A percentile compares a stretch with the other conserved stretches of the same genome.
Conservation (phyloP, 1,140 invertebrate genomes). For the Drosophila athabasca region DNA sequence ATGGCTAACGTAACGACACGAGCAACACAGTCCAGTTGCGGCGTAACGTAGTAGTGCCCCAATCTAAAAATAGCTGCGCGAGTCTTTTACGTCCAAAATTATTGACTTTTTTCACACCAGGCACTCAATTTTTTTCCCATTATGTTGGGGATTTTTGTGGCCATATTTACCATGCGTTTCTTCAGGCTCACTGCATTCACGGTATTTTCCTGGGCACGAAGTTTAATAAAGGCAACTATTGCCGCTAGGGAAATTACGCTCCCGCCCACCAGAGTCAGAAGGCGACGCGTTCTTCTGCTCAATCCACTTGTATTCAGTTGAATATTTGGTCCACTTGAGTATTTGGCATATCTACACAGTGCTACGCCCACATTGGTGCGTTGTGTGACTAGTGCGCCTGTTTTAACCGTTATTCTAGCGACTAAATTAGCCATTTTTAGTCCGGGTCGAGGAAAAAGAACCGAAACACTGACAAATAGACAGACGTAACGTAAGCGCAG, state of each 20-base stretch:
- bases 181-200: conserved; percentile 59
- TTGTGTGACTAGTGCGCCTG: conserved; percentile 37
- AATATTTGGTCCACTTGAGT: conserved; percentile 17
- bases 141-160: conserved; percentile 6
- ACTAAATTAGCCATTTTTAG: conserved; percentile 58
- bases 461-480: conserved; percentile 63
- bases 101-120: conserved; percentile 69
- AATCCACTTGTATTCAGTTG: conserved; percentile 11
- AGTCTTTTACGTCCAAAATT: conserved; percentile 65
- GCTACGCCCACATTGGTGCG: conserved; percentile 21
- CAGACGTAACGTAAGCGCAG: conserved; percentile 25
- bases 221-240: conserved; percentile 53
- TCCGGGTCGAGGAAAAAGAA: conserved; percentile 39
- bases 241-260: conserved; percentile 54
- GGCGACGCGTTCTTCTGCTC: conserved; percentile 23
- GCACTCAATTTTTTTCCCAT: conserved; percentile 2
- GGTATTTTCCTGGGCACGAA: conserved; percentile 45
- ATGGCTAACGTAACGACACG: conserved; percentile 26
- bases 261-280: conserved; percentile 51
- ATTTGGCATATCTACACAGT: conserved; percentile 26
- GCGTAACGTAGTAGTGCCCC: conserved; percentile 47
- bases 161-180: conserved; percentile 57
- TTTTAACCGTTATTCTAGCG: conserved; percentile 56
- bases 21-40: conserved; percentile 7
- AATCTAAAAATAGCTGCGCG: conserved; percentile 80